Evolutionary conservation across 2,888 invertebrate species (phyloP).

Genomic region (Pinctada fucata): DNA sequence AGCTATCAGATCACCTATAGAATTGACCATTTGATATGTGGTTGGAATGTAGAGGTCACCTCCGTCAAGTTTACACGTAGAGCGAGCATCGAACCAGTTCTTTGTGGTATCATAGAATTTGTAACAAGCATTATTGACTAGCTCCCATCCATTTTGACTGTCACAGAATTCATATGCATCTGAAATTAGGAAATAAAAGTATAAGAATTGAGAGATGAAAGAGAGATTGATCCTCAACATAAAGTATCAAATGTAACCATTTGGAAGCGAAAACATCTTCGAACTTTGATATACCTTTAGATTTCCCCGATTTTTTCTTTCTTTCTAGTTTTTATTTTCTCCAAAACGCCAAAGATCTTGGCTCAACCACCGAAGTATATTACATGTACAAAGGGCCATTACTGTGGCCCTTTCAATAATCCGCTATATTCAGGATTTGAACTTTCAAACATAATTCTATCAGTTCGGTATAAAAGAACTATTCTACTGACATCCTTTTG

Average conservation of each 20-base stretch:
- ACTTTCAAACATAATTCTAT: no score
- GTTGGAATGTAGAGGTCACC: constrained; percentile 50
- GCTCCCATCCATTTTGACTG: constrained; percentile 54
- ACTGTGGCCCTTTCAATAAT: no score
- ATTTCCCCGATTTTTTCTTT: neutral
- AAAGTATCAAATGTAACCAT: neutral
- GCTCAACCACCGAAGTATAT: no score
- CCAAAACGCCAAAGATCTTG: no score
- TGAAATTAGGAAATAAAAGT: constrained; percentile 20
- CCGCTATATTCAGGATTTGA: no score
- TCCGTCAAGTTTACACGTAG: constrained; percentile 49
- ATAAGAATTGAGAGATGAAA: neutral
- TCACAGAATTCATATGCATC: constrained; percentile 58
- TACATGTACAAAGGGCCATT: no score
- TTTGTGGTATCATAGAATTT: constrained; percentile 50
- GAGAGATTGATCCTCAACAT: neutral
- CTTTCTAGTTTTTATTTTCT: no score
- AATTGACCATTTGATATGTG: constrained; percentile 36
- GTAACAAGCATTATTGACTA: constrained; percentile 50
- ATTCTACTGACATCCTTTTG: no score
- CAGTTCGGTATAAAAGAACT: no score
- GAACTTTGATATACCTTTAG: neutral
- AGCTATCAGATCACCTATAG: constrained; percentile 46
- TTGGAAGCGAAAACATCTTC: no score
- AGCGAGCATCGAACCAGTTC: constrained; percentile 56